Evolutionary conservation across 2,888 invertebrate species (phyloP), one percentile per base, ranked within the genome.

Genomic region (Ramazzottius varieornatus): DNA sequence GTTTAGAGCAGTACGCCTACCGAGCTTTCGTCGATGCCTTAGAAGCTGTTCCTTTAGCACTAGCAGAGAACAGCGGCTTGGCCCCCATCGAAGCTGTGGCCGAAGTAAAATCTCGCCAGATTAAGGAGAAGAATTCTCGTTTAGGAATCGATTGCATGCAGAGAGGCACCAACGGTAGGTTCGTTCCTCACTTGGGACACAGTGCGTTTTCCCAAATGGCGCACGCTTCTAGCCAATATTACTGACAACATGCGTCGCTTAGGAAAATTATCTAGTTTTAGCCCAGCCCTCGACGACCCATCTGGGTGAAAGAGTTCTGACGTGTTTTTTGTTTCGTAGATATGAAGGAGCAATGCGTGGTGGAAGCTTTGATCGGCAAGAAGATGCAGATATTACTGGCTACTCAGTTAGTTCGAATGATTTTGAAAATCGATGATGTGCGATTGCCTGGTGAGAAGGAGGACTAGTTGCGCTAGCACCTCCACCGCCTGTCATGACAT

Each of bases 391-490:
- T 98, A 67, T 81, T 92, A 34, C 80, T 99, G 70, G 96, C 98
- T 32, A 92, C 96, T 0, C 98, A 98, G 74, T 82, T 98, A 68
- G 96, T 96, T 65, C 93, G 96, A 77, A 98, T 99, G 98, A 96
- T 98, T 70, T 82, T 98, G 70, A 99, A 98, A 79, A 99, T 98
- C 68, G 98, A 98, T 75, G 98, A 98, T 75, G 88, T 99, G 46
- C 83, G 85, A 70, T 81, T 82, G 67, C 79, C 82, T 63, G 77
- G 75, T 65, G 76, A 77, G 68, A 65, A 32, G 64, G 34, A 2
- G 46, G 64, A 33, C 32, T 65, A 64, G 16, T 63, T 32, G 32
- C n/a, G 29, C n/a, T n/a, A n/a, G n/a, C n/a, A n/a, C n/a, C n/a
- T n/a, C n/a, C n/a, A n/a, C n/a, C n/a, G n/a, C n/a, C n/a, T n/a